Evolutionary conservation across 37 sponge, comb jelly and placozoan genomes (phyloP).

Genomic region (Bolinopsis microptera): DNA sequence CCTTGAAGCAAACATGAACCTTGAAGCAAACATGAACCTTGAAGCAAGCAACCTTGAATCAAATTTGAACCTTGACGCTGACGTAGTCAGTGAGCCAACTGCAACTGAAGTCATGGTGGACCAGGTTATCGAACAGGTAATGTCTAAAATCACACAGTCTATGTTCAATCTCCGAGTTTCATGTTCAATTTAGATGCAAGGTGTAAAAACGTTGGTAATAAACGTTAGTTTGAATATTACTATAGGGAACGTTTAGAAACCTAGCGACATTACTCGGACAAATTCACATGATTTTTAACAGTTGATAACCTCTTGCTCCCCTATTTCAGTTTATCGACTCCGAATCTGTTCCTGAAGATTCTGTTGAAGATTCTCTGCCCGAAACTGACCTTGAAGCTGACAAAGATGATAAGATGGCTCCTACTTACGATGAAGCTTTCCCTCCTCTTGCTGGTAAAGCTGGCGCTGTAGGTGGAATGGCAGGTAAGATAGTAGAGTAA

Average conservation of each 20-base stretch:
- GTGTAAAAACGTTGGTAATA: no score
- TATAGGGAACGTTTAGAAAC: no score
- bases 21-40: neutral
- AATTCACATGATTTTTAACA: no score
- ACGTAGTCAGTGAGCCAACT: neutral
- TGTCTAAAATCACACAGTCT: neutral
- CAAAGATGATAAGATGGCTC: neutral
- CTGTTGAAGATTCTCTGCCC: neutral
- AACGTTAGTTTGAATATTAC: no score
- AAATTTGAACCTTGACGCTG: neutral
- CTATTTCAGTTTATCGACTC: slow-evolving; percentile 43
- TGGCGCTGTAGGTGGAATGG: neutral
- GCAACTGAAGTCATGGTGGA: slow-evolving; percentile 45
- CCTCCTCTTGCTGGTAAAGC: slow-evolving; percentile 10
- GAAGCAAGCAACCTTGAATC: no score
- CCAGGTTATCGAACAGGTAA: slow-evolving; percentile 60
- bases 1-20: neutral
- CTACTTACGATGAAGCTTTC: slow-evolving; percentile 47
- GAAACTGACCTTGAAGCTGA: neutral
- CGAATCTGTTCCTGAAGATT: neutral
- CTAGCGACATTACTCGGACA: no score
- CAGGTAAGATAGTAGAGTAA: neutral
- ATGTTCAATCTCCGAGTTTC: neutral
- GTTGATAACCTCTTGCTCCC: no score
- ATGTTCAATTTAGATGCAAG: no score